Base-by-base conservation (phyloP, 1,140 invertebrate species). In the Chelonus insularis region DNA sequence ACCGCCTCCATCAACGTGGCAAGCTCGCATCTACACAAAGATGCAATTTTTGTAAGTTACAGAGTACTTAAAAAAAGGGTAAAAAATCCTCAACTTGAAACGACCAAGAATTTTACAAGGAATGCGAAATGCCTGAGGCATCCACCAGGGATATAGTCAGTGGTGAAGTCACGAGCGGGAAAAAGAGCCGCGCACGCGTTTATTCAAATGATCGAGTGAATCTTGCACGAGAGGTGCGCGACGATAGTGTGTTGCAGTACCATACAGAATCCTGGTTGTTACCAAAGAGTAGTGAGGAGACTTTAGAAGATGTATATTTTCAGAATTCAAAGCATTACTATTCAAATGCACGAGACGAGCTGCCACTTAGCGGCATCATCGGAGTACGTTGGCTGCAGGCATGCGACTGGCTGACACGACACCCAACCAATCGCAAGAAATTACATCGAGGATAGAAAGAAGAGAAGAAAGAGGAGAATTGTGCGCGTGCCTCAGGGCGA, bases 371-470 rank as follows among this genome's bases (percentile, higher is more conserved):
- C 56, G 45, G 51, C 21, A 59, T 16, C 14, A 12, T 52, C 39
- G 43, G 50, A 47, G 23, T 29, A 37, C 36, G 55, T 55, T 60
- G n/a, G 14, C 25, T 60, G 57, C 20, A 60, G 39, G 59, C 50
- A 45, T 39, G 29, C 16, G 23, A 54, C 60, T 54, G 60, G 54
- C 47, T 60, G 47, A 48, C 63, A 64, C 63, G 63, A 65, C 63
- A 62, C 32, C 48, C 59, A 55, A 32, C 59, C 63, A 62, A 62
- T 64, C 47, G 63, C 55, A 36, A 61, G 57, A 34, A 60, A 65
- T 65, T 62, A 65, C 50, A 52, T 52, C 23, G 51, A 34, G 39
- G 39, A 11, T 43, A 14, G 41, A 12, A n/a, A 29, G 37, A 32
- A 47, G 16, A 32, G 14, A 16, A 1, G 54, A 8, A 51, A 41